A percentile compares a stretch with the other conserved stretches of the same genome.
phyloP scores from a whole-genome alignment of 2,888 invertebrate species.

The Himalopsyche anomala region DNA sequence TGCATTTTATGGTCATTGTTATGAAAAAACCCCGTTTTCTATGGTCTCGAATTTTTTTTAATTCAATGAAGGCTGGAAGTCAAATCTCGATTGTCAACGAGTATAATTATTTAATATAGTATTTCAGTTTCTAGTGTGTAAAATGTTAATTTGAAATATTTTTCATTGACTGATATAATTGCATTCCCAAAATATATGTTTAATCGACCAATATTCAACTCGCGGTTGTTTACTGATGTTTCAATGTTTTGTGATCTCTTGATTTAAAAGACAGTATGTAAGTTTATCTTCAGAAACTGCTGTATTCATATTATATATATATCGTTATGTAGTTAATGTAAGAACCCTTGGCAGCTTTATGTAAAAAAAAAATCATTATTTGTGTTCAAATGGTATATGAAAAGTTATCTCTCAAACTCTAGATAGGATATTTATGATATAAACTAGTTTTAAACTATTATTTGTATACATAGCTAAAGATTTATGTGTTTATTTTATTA shows the following conservation, averaged over 20 bases:
- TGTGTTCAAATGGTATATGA: background rate
- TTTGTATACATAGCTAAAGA: too few species aligned
- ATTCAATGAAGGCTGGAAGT: background rate
- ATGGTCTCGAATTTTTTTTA: background rate
- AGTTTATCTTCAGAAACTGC: background rate
- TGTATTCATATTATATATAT: background rate
- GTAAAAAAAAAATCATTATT: background rate
- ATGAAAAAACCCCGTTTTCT: background rate
- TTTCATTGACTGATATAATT: constrained; percentile 4
- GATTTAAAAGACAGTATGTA: background rate
- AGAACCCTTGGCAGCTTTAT: background rate
- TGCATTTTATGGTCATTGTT: background rate
- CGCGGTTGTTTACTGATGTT: constrained; percentile 5
- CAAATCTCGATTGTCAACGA: background rate
- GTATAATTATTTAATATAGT: constrained; percentile 10
- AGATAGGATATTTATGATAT: background rate
- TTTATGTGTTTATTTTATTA: too few species aligned
- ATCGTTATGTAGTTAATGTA: constrained; percentile 6
- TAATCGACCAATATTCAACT: constrained; percentile 26
- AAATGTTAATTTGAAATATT: constrained; percentile 7
- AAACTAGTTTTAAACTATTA: background rate
- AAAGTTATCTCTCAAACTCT: background rate
- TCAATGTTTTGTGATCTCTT: constrained; percentile 4
- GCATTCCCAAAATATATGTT: constrained; percentile 26
- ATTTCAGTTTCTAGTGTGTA: background rate